These are phyloP conservation scores for Bembecia ichneumoniformis DNA, from an alignment of 2,888 invertebrate genomes.

Conservation along the genomic window DNA sequence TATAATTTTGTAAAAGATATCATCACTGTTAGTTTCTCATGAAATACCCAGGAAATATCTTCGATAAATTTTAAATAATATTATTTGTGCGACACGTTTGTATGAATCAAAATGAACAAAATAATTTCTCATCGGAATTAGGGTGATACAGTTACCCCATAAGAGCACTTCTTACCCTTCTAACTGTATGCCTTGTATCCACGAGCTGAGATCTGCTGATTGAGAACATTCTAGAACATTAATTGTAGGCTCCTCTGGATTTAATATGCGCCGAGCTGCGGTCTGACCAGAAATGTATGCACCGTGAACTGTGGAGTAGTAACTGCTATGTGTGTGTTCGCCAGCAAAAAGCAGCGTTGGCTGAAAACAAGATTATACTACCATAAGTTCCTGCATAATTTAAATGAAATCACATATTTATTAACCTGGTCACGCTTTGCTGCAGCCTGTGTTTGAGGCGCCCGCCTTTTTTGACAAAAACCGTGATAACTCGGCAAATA, in stretches of 20 bases:
- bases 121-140: background rate
- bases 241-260: slow-evolving; percentile 74
- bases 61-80: too few species aligned
- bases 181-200: slow-evolving; percentile 90
- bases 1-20: too few species aligned
- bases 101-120: too few species aligned
- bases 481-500: too few species aligned
- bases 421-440: too few species aligned
- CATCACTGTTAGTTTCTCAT: too few species aligned
- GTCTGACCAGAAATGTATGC: slow-evolving; percentile 90
- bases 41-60: too few species aligned
- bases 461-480: too few species aligned
- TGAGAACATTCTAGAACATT: slow-evolving; percentile 81
- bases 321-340: slow-evolving; percentile 94
- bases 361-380: slow-evolving; percentile 68
- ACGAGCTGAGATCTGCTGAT: slow-evolving; percentile 86
- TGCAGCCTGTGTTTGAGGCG: too few species aligned
- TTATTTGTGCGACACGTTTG: too few species aligned
- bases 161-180: slow-evolving; percentile 52
- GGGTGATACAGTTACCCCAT: slow-evolving; percentile 8
- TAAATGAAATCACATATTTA: too few species aligned
- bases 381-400: too few species aligned
- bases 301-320: slow-evolving; percentile 96
- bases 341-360: slow-evolving; percentile 92
- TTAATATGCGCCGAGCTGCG: slow-evolving; percentile 81